A percentile compares a stretch with the other conserved stretches of the same genome.
Conservation (phyloP, 2,888 invertebrate species). For the Heliconius cydno region DNA sequence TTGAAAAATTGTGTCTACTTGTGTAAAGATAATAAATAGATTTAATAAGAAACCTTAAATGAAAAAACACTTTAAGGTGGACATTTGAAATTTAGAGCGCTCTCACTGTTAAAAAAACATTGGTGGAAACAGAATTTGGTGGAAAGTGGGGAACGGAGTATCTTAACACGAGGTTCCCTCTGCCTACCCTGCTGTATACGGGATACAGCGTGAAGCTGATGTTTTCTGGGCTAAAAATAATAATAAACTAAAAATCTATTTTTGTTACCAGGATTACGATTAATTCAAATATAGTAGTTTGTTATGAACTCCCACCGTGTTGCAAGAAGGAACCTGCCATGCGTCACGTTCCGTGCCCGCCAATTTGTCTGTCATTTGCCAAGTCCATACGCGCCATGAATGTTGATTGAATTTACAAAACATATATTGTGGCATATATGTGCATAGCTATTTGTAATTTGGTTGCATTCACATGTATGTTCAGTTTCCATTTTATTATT, state of each 20-base stretch:
- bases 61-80: too few relatives aligned
- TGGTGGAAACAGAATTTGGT: too few relatives aligned
- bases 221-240: too few relatives aligned
- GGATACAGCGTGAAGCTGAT: too few relatives aligned
- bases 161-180: too few relatives aligned
- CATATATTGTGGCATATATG: constrained; percentile 9
- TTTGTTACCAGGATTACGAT: not conserved
- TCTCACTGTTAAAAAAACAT: not conserved
- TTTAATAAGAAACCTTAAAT: too few relatives aligned
- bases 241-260: too few relatives aligned
- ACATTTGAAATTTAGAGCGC: not conserved
- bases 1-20: too few relatives aligned
- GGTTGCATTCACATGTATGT: constrained; percentile 1
- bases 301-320: constrained; percentile 8
- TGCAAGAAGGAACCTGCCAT: constrained; percentile 55
- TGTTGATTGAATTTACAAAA: constrained; percentile 49
- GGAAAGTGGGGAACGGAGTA: too few relatives aligned
- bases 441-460: constrained; percentile 1
- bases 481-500: not conserved
- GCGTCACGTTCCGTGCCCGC: constrained; percentile 68
- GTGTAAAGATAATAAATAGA: too few relatives aligned
- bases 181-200: too few relatives aligned
- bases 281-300: constrained; percentile 1
- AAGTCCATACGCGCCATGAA: constrained; percentile 68
- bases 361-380: constrained; percentile 76